phyloP scores from a whole-genome alignment of 2,113 vertebrate genomes.

The Garra rufa region DNA sequence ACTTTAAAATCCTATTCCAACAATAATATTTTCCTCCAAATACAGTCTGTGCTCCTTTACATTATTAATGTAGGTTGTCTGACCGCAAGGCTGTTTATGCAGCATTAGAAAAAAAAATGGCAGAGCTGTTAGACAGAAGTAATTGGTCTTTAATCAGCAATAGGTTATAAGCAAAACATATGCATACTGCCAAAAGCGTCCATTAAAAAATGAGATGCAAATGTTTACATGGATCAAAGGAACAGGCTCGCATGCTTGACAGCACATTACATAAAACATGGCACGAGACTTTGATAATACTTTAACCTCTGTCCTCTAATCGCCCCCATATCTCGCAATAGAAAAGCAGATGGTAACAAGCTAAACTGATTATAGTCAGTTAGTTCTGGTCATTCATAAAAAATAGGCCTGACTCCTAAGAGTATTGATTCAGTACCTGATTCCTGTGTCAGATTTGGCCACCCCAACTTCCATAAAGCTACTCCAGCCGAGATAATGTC shows the following conservation, averaged over 20 bases:
- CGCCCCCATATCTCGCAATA: not conserved
- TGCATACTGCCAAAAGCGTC: slow-evolving; percentile 27
- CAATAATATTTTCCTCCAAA: slow-evolving; percentile 17
- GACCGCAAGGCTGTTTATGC: not conserved
- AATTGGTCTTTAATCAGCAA: slow-evolving; percentile 28
- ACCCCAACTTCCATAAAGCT: slow-evolving; percentile 44
- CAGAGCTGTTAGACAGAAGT: not conserved
- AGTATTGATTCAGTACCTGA: not conserved
- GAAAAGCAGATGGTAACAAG: slow-evolving; percentile 37
- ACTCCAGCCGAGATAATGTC: slow-evolving; percentile 10
- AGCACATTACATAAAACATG: slow-evolving; percentile 14
- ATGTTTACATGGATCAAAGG: slow-evolving; percentile 16
- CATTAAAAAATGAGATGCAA: not conserved
- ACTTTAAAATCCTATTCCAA: slow-evolving; percentile 1
- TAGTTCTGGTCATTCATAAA: slow-evolving; percentile 42
- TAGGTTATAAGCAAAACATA: slow-evolving; percentile 27
- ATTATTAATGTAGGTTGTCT: slow-evolving; percentile 25
- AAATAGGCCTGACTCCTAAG: slow-evolving; percentile 1
- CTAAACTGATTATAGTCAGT: slow-evolving; percentile 33
- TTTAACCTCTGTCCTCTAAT: not conserved
- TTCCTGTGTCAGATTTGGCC: not conserved
- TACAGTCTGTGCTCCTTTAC: not conserved
- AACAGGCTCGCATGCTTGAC: not conserved
- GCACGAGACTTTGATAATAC: not conserved
- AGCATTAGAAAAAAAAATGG: not conserved